Conservation (phyloP, 2,113 vertebrate species). For the Motacilla tschutschensis region DNA sequence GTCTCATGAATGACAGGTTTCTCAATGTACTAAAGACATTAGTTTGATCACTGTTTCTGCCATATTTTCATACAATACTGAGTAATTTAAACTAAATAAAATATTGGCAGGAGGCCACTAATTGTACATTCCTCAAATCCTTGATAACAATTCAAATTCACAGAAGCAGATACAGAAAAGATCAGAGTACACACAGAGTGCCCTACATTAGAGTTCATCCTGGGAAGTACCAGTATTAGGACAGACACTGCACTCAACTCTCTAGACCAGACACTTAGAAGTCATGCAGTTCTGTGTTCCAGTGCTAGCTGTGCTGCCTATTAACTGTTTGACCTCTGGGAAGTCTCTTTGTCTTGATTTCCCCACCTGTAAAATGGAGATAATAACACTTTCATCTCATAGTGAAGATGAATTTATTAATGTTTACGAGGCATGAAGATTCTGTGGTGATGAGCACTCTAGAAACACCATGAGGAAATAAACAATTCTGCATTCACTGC, state of each 20-base stretch:
- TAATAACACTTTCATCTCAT: conserved; percentile 59
- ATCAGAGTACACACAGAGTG: not conserved
- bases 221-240: not conserved
- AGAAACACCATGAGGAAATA: conserved; percentile 63
- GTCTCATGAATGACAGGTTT: not conserved
- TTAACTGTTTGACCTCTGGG: conserved; percentile 57
- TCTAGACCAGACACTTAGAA: not conserved
- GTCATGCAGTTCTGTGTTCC: conserved; percentile 19
- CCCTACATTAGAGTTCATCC: not conserved
- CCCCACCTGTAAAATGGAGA: conserved; percentile 59
- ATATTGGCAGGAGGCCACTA: not conserved
- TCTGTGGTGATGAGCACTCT: conserved; percentile 62
- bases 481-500: conserved; percentile 63
- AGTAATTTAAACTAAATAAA: conserved; percentile 8
- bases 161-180: not conserved
- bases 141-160: not conserved
- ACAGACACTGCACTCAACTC: not conserved
- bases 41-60: not conserved
- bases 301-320: conserved; percentile 25
- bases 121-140: conserved; percentile 1
- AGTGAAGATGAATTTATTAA: conserved; percentile 67
- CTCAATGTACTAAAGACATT: not conserved
- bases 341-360: conserved; percentile 66
- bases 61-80: not conserved
- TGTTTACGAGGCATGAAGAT: conserved; percentile 67